Conservation (phyloP, 2,888 invertebrate genomes). For the Prenolepis imparis region DNA sequence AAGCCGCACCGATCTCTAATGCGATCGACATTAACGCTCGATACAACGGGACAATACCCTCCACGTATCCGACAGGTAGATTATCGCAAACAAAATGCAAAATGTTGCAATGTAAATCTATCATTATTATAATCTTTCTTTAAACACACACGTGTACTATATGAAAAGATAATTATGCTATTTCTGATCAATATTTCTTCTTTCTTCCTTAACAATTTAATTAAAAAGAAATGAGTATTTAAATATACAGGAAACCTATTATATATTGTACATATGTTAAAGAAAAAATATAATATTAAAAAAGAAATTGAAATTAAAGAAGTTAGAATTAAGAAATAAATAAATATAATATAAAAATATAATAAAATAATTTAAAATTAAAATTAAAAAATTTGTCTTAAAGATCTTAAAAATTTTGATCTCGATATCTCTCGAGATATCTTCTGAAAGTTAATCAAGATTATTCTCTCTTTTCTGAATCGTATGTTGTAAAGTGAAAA, state of each 20-base stretch:
- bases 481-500: neutral
- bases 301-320: neutral
- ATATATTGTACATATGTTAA: neutral
- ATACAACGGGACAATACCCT: constrained; percentile 81
- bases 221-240: neutral
- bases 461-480: neutral
- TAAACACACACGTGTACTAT: neutral
- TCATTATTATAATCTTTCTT: neutral
- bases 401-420: neutral
- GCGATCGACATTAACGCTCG: constrained; percentile 81
- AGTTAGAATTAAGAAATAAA: no score
- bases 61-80: constrained; percentile 84
- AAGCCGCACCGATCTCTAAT: constrained; percentile 78
- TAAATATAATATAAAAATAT: no score
- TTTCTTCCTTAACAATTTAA: neutral
- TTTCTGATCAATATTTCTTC: neutral
- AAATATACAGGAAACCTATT: neutral
- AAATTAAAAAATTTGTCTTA: no score
- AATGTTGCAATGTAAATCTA: neutral
- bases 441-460: neutral
- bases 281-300: neutral
- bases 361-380: no score
- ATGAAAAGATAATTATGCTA: neutral
- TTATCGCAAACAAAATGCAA: neutral
- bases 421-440: neutral